Percentiles rank a stretch among this genome's conserved stretches.
These are phyloP conservation scores for Cryptomyrus ogoouensis DNA, from an alignment of 2,113 vertebrate species.

Conservation along the genomic window DNA sequence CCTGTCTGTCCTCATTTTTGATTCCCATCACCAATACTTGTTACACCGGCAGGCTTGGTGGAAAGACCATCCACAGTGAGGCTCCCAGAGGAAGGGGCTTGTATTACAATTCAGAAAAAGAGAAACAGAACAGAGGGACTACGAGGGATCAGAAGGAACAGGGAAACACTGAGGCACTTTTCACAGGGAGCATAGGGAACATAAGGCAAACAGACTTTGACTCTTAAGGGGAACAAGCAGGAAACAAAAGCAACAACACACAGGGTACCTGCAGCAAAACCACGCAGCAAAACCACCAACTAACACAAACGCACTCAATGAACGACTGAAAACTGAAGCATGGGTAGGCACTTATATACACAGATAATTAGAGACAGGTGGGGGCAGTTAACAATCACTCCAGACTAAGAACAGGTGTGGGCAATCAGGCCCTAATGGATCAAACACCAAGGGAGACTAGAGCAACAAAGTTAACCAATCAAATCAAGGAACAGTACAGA, in stretches of 20 bases:
- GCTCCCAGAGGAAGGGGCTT: not conserved
- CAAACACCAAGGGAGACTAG: not conserved
- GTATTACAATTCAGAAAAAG: not conserved
- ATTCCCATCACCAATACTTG: not conserved
- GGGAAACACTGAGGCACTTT: not conserved
- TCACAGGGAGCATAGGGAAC: not conserved
- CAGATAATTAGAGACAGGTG: not conserved
- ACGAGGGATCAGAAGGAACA: not conserved
- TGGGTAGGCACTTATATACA: not conserved
- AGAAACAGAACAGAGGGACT: not conserved
- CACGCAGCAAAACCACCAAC: no score
- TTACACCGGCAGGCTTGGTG: not conserved
- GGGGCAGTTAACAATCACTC: not conserved
- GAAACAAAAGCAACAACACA: not conserved
- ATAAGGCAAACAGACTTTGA: not conserved
- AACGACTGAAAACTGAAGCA: not conserved
- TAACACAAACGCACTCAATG: not conserved
- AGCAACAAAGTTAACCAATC: not conserved
- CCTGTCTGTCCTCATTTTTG: not conserved
- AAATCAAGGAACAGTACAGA: not conserved
- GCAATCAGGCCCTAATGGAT: not conserved
- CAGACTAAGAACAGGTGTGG: not conserved
- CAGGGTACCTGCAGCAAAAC: not conserved
- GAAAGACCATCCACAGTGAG: not conserved
- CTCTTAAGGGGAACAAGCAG: not conserved